A percentile compares a stretch with the other conserved stretches of the same genome.
Evolutionary conservation across 1,140 invertebrate genomes (phyloP).

Genomic region (Halotydeus destructor): DNA sequence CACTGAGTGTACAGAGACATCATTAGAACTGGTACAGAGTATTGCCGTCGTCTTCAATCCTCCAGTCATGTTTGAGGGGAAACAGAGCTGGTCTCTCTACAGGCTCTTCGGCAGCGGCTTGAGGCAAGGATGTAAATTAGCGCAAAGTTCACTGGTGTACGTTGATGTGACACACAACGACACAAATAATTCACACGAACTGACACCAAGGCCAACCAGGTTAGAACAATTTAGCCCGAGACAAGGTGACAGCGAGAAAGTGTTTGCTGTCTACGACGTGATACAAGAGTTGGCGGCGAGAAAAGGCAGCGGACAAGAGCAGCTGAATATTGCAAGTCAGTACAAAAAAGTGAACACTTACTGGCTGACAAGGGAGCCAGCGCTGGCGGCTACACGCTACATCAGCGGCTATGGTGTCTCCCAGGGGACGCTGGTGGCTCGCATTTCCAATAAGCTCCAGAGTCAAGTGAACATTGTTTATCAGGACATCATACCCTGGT

Average conservation of each 20-base stretch:
- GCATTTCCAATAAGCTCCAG: conserved; percentile 24
- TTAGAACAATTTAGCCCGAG: neutral
- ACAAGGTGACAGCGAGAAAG: neutral
- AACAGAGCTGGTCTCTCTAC: conserved; percentile 48
- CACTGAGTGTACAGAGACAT: conserved; percentile 35
- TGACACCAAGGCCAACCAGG: conserved; percentile 5
- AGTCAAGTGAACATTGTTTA: conserved; percentile 26
- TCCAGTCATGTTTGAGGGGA: conserved; percentile 14
- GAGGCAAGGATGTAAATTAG: conserved; percentile 50
- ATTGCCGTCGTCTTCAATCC: conserved; percentile 68
- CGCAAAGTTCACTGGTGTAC: conserved; percentile 51
- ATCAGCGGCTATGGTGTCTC: conserved; percentile 47
- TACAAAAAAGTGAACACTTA: conserved; percentile 27
- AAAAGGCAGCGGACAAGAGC: conserved; percentile 6
- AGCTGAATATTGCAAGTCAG: conserved; percentile 41
- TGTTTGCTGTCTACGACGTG: conserved; percentile 14
- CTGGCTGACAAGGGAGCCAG: conserved; percentile 37
- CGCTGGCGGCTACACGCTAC: conserved; percentile 54
- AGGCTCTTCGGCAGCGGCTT: conserved; percentile 65
- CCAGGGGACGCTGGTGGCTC: conserved; percentile 44
- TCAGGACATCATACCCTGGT: conserved; percentile 57
- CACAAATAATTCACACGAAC: conserved; percentile 17
- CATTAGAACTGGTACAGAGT: conserved; percentile 56
- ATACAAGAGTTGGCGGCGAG: conserved; percentile 1
- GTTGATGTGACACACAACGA: conserved; percentile 45